Evolutionary conservation across 2,888 invertebrate genomes (phyloP), one percentile per base, ranked within the genome.

Genomic region (Carcina quercana): DNA sequence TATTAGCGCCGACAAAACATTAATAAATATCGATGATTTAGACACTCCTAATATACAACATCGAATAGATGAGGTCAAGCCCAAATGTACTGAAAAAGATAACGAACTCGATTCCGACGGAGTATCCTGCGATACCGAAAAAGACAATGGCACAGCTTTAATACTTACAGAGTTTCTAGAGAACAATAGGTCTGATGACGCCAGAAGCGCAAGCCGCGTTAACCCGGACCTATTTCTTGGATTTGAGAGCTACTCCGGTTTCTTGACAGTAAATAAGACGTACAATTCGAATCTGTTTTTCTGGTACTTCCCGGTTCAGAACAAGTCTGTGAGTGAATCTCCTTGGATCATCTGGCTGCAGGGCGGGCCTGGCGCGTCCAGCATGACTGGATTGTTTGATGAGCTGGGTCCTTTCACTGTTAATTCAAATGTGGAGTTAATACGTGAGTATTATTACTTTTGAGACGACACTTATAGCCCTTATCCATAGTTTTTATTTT

Each of bases 291-390:
- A 94, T 59, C 65, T 91, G 53, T 95, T 92, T 72, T 94, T 95
- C 72, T 94, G 94, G 94, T 94, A 91, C 56, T 93, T 94, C 54
- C 93, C 93, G 1, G 63, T 68, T 13, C 42, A 59, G 25, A 51
- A 62, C 4, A 75, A 82, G 49, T 71, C 75, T 0, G 59, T 69
- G 13, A 62, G 59, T 15, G 62, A 69, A 15, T 75, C 62, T 11
- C 95, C 96, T 0, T 80, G 95, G 53, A 85, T 94, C 6, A 88
- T 96, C 39, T 96, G 96, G 95, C 76, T 96, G n/a, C 91, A 95
- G 86, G 95, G 96, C 5, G 95, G 95, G 0, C 95, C 95, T 0
- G 96, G 88, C 0, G 90, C 87, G 0, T 91, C 92, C 0, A 90
- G 92, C 31, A 30, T 82, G 50, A 60, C 57, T 0, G 83, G 79